A percentile compares a stretch with the other conserved stretches of the same genome.
phyloP scores from a whole-genome alignment of 2,888 invertebrate genomes.

The Orchesellides sinensis region DNA sequence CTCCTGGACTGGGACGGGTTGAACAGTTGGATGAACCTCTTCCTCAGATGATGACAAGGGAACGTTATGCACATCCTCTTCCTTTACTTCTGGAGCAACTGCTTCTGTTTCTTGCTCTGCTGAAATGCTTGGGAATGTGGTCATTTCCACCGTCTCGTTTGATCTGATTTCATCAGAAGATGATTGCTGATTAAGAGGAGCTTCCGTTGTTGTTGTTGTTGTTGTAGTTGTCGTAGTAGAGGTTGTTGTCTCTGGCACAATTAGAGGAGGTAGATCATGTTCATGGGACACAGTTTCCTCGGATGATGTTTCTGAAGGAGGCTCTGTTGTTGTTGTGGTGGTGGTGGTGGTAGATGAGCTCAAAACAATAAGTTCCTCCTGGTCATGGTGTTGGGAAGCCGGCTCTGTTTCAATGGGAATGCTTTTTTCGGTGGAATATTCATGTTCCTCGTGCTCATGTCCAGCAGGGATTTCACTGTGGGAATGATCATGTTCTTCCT shows the following conservation, averaged over 20 bases:
- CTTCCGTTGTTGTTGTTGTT: slow-evolving; percentile 33
- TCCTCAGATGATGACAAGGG: too few species aligned
- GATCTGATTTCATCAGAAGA: slow-evolving; percentile 31
- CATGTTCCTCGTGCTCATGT: slow-evolving; percentile 10
- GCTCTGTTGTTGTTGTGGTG: slow-evolving; percentile 35
- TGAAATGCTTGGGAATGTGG: not conserved
- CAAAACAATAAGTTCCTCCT: slow-evolving; percentile 25
- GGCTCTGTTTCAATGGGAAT: slow-evolving; percentile 9
- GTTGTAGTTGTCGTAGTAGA: slow-evolving; percentile 34
- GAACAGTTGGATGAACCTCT: slow-evolving; percentile 5
- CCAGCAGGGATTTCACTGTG: not conserved
- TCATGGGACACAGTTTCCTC: slow-evolving; percentile 40
- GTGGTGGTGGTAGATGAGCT: slow-evolving; percentile 16
- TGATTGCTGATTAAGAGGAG: too few species aligned
- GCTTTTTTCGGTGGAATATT: slow-evolving; percentile 12
- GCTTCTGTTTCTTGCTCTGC: slow-evolving; percentile 10
- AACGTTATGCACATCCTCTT: too few species aligned
- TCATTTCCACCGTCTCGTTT: slow-evolving; percentile 1
- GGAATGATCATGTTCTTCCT: not conserved
- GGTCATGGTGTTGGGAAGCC: slow-evolving; percentile 27
- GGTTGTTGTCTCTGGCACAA: slow-evolving; percentile 42
- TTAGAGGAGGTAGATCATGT: slow-evolving; percentile 5
- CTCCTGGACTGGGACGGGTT: not conserved
- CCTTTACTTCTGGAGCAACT: not conserved
- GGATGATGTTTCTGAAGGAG: slow-evolving; percentile 16